Conservation (phyloP, 2,797 vertebrate genomes). For the Cetoscarus ocellatus region DNA sequence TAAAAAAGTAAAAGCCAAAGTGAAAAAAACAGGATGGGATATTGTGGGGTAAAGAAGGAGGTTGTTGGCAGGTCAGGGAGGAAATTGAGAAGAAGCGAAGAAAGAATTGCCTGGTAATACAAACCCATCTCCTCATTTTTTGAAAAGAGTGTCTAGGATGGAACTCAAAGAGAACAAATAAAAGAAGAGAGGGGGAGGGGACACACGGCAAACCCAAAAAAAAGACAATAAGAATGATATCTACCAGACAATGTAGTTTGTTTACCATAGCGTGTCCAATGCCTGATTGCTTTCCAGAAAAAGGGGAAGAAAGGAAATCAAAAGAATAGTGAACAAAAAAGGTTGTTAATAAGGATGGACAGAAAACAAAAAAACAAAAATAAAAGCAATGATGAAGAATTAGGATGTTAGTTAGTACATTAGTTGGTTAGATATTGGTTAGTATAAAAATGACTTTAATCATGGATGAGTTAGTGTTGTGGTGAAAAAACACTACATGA, state of each 20-base stretch:
- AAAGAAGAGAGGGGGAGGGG: constrained; percentile 87
- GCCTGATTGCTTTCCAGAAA: constrained; percentile 99
- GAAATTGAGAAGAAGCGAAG: constrained; percentile 85
- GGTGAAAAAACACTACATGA: constrained; percentile 71
- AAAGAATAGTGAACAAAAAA: constrained; percentile 98
- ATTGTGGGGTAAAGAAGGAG: constrained; percentile 79
- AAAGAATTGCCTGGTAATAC: constrained; percentile 86
- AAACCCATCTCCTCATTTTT: constrained; percentile 93
- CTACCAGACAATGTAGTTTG: constrained; percentile 99
- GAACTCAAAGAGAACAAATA: constrained; percentile 88
- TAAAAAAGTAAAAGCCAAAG: constrained; percentile 78
- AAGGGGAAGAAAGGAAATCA: constrained; percentile 98
- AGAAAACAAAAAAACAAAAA: constrained; percentile 91
- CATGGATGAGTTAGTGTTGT: constrained; percentile 96
- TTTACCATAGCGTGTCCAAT: constrained; percentile 99
- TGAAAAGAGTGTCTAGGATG: constrained; percentile 87
- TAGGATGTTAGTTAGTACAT: constrained; percentile 99
- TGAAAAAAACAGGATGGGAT: constrained; percentile 78
- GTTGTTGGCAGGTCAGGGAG: constrained; percentile 79
- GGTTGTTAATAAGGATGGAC: constrained; percentile 95
- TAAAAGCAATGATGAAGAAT: constrained; percentile 96
- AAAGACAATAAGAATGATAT: constrained; percentile 95
- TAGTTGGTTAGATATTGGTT: constrained; percentile 94
- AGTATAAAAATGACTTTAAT: constrained; percentile 93
- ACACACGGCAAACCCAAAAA: constrained; percentile 99